Conservation (phyloP, 2,113 vertebrate species). For the Oreamnos americanus region DNA sequence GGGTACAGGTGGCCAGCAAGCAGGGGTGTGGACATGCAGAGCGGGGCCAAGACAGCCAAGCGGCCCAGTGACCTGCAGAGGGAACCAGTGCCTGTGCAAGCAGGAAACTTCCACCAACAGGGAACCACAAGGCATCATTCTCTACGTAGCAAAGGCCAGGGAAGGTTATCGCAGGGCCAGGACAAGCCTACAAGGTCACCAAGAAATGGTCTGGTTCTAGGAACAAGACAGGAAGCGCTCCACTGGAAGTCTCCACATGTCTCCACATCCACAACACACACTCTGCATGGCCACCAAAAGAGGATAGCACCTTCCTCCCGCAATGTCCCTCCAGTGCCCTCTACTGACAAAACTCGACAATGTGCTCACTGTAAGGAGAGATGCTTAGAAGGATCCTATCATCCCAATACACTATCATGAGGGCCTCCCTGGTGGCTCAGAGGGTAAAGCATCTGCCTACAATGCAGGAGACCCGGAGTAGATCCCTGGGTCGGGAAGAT, state of each 20-base stretch:
- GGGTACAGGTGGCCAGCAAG: not conserved
- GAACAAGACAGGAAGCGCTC: not conserved
- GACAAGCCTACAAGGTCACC: not conserved
- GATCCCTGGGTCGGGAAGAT: not conserved
- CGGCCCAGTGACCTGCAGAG: not conserved
- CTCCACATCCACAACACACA: not conserved
- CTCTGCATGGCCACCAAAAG: too few species aligned
- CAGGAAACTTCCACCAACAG: not conserved
- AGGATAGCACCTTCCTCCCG: not conserved
- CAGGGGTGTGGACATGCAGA: not conserved
- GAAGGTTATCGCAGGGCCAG: not conserved
- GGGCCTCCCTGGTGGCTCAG: not conserved
- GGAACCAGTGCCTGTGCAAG: not conserved
- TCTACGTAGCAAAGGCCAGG: not conserved
- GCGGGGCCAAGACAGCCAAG: not conserved
- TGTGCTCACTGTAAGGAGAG: not conserved
- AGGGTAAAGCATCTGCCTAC: not conserved
- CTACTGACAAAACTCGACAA: not conserved
- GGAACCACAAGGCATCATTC: not conserved
- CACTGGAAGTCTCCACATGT: not conserved
- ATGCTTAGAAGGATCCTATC: not conserved
- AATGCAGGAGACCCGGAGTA: rapidly evolving
- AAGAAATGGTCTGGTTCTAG: not conserved
- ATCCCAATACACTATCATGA: not conserved
- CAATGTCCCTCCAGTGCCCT: not conserved